Evolutionary conservation across 2,113 vertebrate genomes (phyloP).

Genomic region (Callopanchax toddi): DNA sequence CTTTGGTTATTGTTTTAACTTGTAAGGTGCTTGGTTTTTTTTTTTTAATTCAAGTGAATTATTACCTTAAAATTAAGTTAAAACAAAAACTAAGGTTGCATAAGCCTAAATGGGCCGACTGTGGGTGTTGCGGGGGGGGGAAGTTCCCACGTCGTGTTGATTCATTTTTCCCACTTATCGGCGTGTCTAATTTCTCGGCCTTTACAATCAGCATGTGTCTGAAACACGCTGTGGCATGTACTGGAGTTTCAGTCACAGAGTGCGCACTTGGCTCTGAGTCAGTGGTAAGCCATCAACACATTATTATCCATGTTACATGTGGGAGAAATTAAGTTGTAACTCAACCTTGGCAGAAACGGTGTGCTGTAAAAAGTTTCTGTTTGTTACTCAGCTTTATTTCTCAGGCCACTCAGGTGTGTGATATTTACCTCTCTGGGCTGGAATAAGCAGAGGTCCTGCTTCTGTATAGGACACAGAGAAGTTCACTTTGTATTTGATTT

Average conservation of each 20-base stretch:
- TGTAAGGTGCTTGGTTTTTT: not conserved
- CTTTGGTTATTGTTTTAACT: not conserved
- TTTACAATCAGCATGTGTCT: constrained; percentile 15
- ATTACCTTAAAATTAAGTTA: not conserved
- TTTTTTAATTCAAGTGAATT: not conserved
- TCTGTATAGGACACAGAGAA: too few relatives aligned
- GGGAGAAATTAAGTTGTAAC: constrained; percentile 32
- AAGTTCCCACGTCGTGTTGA: not conserved
- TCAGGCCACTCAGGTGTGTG: constrained; percentile 25
- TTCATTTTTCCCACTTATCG: not conserved
- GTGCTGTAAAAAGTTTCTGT: constrained; percentile 28
- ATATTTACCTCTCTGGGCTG: not conserved
- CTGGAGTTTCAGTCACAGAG: constrained; percentile 48
- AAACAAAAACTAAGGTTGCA: not conserved
- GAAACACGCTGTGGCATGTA: constrained; percentile 48
- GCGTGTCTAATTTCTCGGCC: constrained; percentile 18
- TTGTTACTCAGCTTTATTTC: constrained; percentile 24
- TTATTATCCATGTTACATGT: constrained; percentile 41
- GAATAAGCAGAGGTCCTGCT: not conserved
- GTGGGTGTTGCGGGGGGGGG: not conserved
- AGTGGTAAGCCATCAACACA: constrained; percentile 44
- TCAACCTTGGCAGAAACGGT: constrained; percentile 28
- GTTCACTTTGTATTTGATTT: too few relatives aligned
- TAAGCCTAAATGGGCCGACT: not conserved
- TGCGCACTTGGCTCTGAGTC: constrained; percentile 50